phyloP scores from a whole-genome alignment of 2,113 vertebrate genomes.

The Entomyzon cyanotis region DNA sequence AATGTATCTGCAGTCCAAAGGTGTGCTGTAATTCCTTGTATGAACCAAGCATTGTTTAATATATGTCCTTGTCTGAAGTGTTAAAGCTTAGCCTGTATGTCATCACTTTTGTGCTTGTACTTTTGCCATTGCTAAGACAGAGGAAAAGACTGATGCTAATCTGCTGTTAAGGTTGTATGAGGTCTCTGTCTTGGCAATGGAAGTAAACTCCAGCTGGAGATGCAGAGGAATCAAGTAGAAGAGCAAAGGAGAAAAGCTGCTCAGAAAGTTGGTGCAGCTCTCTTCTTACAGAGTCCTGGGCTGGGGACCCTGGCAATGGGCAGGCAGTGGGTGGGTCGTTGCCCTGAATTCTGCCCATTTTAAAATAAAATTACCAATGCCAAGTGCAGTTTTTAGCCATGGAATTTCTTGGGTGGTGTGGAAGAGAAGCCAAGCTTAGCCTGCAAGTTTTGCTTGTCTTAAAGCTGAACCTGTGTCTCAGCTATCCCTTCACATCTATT shows the following conservation, averaged over 20 bases:
- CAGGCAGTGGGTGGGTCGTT: background rate
- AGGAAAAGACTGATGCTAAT: slow-evolving; percentile 28
- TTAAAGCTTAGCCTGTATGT: background rate
- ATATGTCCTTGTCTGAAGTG: background rate
- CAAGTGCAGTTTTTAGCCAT: slow-evolving; percentile 17
- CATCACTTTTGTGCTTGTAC: slow-evolving; percentile 5
- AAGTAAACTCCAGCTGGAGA: background rate
- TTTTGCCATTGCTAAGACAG: slow-evolving; percentile 36
- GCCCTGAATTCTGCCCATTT: background rate
- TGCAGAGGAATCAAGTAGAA: background rate
- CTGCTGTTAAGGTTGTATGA: slow-evolving; percentile 3
- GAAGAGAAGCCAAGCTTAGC: slow-evolving; percentile 9
- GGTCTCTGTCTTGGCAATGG: slow-evolving; percentile 14
- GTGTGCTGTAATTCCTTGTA: background rate
- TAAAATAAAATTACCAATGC: slow-evolving; percentile 30
- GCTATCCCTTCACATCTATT: slow-evolving; percentile 38
- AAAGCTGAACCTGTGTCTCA: slow-evolving; percentile 29
- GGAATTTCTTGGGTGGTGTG: slow-evolving; percentile 33
- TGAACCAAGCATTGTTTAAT: background rate
- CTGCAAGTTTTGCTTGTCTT: slow-evolving; percentile 50
- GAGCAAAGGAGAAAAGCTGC: background rate
- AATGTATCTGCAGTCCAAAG: background rate
- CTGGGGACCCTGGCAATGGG: background rate
- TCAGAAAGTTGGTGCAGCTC: background rate
- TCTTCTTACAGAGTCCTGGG: background rate